Base-by-base conservation (phyloP, 2,797 vertebrate species). In the Sebastes matsubarae region DNA sequence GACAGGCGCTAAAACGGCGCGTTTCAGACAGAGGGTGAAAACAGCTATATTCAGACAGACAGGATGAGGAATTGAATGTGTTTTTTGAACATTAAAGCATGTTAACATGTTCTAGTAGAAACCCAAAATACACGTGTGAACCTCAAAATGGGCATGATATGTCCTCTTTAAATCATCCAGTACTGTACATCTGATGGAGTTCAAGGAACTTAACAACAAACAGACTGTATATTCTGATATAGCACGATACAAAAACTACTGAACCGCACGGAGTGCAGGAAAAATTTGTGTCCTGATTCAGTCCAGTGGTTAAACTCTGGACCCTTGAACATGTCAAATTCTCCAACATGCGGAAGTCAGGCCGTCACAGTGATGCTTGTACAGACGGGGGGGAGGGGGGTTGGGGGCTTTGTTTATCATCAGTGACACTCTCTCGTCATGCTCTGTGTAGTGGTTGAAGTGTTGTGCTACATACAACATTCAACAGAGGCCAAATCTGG, bases 381-480 rank as follows among this genome's bases (percentile, higher is more conserved):
- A 6, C 14, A 10, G 18, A 63, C 2, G 9, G 52, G 20, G n/a
- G 25, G 24, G 34, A 11, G 25, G 46, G 36, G 5, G 12, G 11
- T 13, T 13, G 36, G 12, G 36, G 36, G 2, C 30, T 85, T 81
- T 77, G 77, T 83, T 82, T 78, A 61, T 52, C 11, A 65, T 77
- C 84, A 70, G 59, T 66, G 69, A 64, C 70, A 42, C 68, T 36
- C 52, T 63, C 36, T 52, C 11, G 2, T 77, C 59, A 1, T 34
- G n/a, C 13, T 30, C 36, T n/a, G 70, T 55, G 61, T 18, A 32
- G 54, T 12, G 5, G 42, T 67, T 68, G 22, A 34, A 36, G 66
- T 27, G 57, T 32, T 61, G 25, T 25, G 38, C 65, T 50, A 24
- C 70, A 54, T 20, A 8, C 34, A 59, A 55, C 11, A 36, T 27